These are phyloP conservation scores for Aegotheles bennettii DNA, from an alignment of 2,113 vertebrate genomes.

Conservation along the genomic window DNA sequence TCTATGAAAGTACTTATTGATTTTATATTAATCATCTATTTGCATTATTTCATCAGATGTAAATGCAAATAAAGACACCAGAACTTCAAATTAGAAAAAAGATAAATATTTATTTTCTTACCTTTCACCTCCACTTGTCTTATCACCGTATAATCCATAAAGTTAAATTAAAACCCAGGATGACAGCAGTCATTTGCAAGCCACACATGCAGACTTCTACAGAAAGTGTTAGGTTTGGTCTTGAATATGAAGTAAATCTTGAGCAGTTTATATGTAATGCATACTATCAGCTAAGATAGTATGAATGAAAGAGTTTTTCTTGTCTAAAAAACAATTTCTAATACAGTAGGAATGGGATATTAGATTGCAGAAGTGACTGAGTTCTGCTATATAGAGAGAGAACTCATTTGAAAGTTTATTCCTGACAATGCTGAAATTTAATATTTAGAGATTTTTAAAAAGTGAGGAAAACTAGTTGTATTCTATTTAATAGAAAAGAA, in stretches of 20 bases:
- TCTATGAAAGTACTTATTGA: rapidly evolving
- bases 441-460: not conserved
- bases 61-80: not conserved
- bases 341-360: not conserved
- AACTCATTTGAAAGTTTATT: not conserved
- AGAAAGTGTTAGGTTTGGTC: not conserved
- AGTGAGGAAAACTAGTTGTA: not conserved
- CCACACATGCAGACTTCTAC: not conserved
- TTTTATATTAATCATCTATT: not conserved
- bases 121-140: not conserved
- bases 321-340: not conserved
- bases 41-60: not conserved
- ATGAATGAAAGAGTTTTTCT: not conserved
- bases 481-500: not conserved
- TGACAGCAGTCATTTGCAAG: not conserved
- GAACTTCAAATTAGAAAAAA: not conserved
- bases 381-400: not conserved
- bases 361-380: not conserved
- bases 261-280: not conserved
- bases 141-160: not conserved
- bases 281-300: not conserved
- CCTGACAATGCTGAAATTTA: not conserved
- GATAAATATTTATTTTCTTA: not conserved
- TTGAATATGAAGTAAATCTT: not conserved
- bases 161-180: not conserved